Base-by-base conservation (phyloP, 30 jellyfish, hydroid and myxozoan genomes). In the Aurelia coerulea region DNA sequence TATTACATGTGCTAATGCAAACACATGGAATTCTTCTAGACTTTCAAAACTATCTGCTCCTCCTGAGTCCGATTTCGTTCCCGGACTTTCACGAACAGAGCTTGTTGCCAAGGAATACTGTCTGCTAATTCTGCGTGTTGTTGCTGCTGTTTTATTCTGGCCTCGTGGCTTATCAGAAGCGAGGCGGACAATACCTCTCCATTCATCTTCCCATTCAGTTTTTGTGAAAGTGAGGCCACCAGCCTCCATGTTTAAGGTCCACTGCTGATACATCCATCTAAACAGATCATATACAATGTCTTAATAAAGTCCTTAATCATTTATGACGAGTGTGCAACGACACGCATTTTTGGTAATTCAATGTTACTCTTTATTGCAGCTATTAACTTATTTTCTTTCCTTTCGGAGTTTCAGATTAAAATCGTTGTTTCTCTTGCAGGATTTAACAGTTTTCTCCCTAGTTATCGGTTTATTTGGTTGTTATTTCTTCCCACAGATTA, bases 11-110 rank as follows among this genome's bases (percentile, higher is more conserved):
- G 98, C 97, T 29, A 93, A 88, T 6, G 89, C 91, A 69, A 87
- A 88, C 49, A 93, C 97, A 56, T 93, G 98, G 74, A 93, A 80
- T 64, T 93, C 90, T 59, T 93, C 98, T 66, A 93, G 74, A 60
- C 98, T 93, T 72, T 93, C 98, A 50, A 93, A 84, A 62, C 96
- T 85, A 31, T 83, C 91, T 5, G 85, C 51, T 9, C 76, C 86
- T 16, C 53, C 81, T 0, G 78, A 64, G n/a, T 80, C 81, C 14
- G 92, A 56, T 66, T 86, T 74, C 35, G 70, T 54, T 29, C 39
- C 59, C 6, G 50, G 29, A 51, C 72, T 64, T 12, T 58, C 81
- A 51, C 32, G 65, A 17, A 17, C 29, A 8, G 90, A 32, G 10
- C 73, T 52, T 5, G 78, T 49, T 5, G 92, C 92, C 15, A 76